Percentiles rank a stretch among this genome's conserved stretches.
Conservation (phyloP, 2,888 invertebrate species). For the Adelphocoris suturalis region DNA sequence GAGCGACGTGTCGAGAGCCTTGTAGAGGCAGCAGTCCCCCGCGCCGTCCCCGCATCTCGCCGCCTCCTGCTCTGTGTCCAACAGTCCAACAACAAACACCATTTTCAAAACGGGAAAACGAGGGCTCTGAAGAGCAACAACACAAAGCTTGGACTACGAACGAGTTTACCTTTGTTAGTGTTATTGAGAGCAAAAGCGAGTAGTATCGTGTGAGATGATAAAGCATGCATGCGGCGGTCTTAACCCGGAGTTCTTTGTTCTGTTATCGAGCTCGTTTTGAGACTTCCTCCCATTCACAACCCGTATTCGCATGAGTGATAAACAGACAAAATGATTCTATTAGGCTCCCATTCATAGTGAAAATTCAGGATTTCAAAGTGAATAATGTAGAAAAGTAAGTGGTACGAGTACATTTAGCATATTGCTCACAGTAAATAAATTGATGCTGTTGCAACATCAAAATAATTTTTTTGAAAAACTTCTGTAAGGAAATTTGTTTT, state of each 20-base stretch:
- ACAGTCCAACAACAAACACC: slow-evolving; percentile 49
- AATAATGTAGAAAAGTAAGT: too few relatives aligned
- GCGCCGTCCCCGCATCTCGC: slow-evolving; percentile 54
- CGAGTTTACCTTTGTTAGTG: neutral
- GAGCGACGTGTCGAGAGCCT: slow-evolving; percentile 79
- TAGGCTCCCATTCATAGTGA: too few relatives aligned
- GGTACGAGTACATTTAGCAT: too few relatives aligned
- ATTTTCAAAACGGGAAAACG: neutral
- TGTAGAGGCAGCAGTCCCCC: slow-evolving; percentile 76
- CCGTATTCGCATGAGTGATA: neutral
- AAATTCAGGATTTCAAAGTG: too few relatives aligned
- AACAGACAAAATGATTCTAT: too few relatives aligned
- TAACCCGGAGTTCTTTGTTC: neutral
- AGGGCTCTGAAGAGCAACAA: neutral
- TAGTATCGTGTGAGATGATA: slow-evolving; percentile 3
- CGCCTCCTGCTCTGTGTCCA: slow-evolving; percentile 52
- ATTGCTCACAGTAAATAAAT: too few relatives aligned
- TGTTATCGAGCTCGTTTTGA: neutral
- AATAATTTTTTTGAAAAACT: too few relatives aligned
- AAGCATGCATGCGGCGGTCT: neutral
- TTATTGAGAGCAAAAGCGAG: slow-evolving; percentile 20
- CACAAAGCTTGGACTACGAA: neutral
- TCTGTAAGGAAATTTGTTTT: too few relatives aligned
- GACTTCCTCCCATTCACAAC: neutral
- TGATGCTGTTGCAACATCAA: too few relatives aligned